Base-by-base conservation (phyloP, 2,797 vertebrate species). In the Benthosema pterotum region DNA sequence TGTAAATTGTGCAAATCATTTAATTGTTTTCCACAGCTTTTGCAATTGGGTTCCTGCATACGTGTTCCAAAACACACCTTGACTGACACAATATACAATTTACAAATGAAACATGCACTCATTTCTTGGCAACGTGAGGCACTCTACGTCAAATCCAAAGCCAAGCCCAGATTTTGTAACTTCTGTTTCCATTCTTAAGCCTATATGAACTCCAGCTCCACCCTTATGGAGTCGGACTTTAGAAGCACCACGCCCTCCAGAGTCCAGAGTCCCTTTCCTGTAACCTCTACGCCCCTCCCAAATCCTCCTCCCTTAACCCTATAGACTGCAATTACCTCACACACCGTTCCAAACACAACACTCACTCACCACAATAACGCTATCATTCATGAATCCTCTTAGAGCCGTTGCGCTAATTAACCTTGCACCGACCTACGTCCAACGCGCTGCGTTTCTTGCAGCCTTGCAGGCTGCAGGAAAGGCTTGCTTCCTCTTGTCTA, bases 191-290 rank as follows among this genome's bases (percentile, higher is more conserved):
- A 53, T 47, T 5, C 25, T 19, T 15, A 0, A 46, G 7, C 18
- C 32, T 47, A 22, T 50, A 53, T 45, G 42, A 18, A 49, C 22
- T 25, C 28, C 3, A 66, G 48, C 42, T 61, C 61, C 67, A 57
- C 60, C 70, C 62, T 1, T 43, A 5, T 7, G 52, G 3, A 0
- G 16, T 32, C 2, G 38, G 0, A 43, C 61, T 53, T 32, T 9
- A 59, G 43, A 70, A 18, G 5, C 25, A n/a, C 60, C 65, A 73
- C 77, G 45, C 79, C 65, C 57, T 48, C 15, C 15, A 2, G 11
- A 46, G 3, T 59, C 38, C 42, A 15, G 42, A 16, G 9, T 16
- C 18, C 46, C 9, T 63, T 58, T 73, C 17, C 47, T 70, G 49
- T 22, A 56, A 18, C 45, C 58, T 60, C 17, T n/a, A n/a, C 54